These are phyloP conservation scores for Silurus aristotelis DNA, from an alignment of 2,797 vertebrate species.

Conservation along the genomic window DNA sequence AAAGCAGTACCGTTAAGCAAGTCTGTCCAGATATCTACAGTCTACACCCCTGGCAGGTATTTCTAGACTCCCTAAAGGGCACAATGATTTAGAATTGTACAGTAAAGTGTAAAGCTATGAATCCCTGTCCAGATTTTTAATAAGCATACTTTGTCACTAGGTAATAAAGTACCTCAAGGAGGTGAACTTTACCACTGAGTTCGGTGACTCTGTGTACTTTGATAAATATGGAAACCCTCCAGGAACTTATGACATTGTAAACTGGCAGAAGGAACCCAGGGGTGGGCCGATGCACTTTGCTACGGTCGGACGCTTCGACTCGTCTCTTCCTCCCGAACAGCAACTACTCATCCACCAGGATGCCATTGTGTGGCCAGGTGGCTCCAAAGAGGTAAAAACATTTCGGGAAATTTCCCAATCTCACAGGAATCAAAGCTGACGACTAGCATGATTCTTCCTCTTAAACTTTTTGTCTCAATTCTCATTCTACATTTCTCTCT, in stretches of 20 bases:
- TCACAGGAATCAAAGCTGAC: neutral
- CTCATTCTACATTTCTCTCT: neutral
- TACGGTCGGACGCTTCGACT: constrained; percentile 62
- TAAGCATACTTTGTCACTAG: constrained; percentile 36
- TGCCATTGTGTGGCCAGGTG: constrained; percentile 57
- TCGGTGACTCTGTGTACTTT: constrained; percentile 60
- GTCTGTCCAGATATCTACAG: constrained; percentile 57
- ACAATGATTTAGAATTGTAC: neutral
- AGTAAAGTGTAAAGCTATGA: neutral
- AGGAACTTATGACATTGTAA: constrained; percentile 63
- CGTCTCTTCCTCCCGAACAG: constrained; percentile 49
- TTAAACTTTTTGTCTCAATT: neutral
- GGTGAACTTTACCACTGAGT: constrained; percentile 59
- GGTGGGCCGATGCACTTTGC: constrained; percentile 50
- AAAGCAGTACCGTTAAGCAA: constrained; percentile 10
- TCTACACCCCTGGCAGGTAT: constrained; percentile 65
- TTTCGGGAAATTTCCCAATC: neutral
- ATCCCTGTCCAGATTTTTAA: neutral
- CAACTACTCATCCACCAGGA: constrained; percentile 56
- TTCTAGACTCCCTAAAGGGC: neutral
- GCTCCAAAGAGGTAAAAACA: constrained; percentile 46
- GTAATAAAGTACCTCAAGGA: constrained; percentile 58
- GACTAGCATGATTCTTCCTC: neutral
- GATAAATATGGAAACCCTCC: constrained; percentile 60
- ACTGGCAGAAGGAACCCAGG: constrained; percentile 57